Conservation (phyloP, 2,888 invertebrate species). For the Pandemis cinnamomeana region DNA sequence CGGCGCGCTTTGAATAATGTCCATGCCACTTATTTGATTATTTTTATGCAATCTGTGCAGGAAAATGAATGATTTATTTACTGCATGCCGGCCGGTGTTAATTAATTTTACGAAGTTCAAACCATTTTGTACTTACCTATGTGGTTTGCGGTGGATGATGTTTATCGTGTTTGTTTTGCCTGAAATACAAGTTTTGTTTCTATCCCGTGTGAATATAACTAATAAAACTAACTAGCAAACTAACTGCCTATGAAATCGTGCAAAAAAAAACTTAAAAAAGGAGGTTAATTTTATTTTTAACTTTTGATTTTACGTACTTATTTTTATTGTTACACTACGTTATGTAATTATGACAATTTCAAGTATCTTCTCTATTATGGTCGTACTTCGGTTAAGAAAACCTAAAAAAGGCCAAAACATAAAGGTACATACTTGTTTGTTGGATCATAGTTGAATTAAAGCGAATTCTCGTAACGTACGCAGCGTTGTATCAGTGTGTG, state of each 20-base stretch:
- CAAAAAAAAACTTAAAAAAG: too few species aligned
- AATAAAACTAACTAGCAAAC: not conserved
- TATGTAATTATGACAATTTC: too few species aligned
- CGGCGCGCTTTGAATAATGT: conserved; percentile 78
- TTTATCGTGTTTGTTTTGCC: conserved; percentile 23
- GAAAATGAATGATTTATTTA: conserved; percentile 79
- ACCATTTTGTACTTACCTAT: conserved; percentile 53
- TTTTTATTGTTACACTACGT: too few species aligned
- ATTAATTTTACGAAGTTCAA: conserved; percentile 72
- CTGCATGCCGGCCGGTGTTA: conserved; percentile 71
- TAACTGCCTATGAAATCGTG: too few species aligned
- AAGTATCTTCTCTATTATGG: too few species aligned
- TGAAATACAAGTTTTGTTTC: conserved; percentile 7
- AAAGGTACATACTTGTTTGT: not conserved
- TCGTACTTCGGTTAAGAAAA: too few species aligned
- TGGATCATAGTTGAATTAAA: conserved; percentile 34
- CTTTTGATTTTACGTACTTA: too few species aligned
- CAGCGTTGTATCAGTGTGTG: conserved; percentile 17
- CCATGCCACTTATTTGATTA: conserved; percentile 83
- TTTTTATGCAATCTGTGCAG: conserved; percentile 82
- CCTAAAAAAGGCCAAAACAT: too few species aligned
- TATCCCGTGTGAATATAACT: not conserved
- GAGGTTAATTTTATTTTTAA: too few species aligned
- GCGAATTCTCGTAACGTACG: conserved; percentile 3
- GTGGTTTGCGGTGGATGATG: conserved; percentile 24